Percentiles rank a stretch among this genome's conserved stretches.
Evolutionary conservation across 2,113 vertebrate species (phyloP).

Genomic region (Microcebus lehilahytsara): DNA sequence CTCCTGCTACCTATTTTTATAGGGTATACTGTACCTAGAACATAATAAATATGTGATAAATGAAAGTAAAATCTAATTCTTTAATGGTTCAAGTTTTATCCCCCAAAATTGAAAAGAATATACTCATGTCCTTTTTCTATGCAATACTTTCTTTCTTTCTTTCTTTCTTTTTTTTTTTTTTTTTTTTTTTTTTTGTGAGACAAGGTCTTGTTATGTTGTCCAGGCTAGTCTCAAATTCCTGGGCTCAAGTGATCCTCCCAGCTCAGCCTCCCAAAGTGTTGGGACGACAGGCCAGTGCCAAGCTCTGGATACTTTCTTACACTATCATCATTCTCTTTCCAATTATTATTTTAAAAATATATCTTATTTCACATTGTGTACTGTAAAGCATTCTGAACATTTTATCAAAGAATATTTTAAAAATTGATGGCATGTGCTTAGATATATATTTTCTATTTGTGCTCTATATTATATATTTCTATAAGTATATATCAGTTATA

Average conservation of each 20-base stretch:
- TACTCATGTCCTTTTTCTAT: background rate
- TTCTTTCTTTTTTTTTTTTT: background rate
- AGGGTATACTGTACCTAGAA: background rate
- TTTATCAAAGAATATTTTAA: background rate
- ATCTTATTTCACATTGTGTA: no score
- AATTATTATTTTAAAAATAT: background rate
- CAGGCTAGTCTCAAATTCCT: background rate
- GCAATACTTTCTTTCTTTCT: background rate
- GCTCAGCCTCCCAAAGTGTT: background rate
- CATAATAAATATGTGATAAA: background rate
- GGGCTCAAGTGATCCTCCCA: background rate
- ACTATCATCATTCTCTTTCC: background rate
- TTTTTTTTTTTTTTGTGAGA: background rate
- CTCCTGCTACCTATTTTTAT: background rate
- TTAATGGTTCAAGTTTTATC: background rate
- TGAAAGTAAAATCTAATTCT: background rate
- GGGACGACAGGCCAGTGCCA: background rate
- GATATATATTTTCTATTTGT: background rate
- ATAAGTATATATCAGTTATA: background rate
- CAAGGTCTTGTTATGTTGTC: background rate
- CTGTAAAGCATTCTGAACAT: background rate
- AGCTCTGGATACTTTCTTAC: no score
- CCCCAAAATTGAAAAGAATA: background rate
- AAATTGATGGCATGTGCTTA: background rate
- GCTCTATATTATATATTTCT: background rate